Conservation (phyloP, 1,140 invertebrate species). For the Drosophila guanche region DNA sequence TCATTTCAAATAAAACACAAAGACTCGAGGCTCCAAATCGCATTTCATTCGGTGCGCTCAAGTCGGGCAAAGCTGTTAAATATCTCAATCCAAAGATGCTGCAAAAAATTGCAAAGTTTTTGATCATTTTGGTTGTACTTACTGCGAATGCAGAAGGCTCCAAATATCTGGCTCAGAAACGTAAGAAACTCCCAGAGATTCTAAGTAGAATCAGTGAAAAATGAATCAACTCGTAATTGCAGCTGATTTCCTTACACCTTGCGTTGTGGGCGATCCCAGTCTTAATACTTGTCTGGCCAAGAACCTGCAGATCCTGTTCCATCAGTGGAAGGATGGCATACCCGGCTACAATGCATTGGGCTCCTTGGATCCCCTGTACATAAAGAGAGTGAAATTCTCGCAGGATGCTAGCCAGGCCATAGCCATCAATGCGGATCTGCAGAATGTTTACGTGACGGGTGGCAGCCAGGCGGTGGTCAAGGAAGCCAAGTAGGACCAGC, state of each 20-base stretch:
- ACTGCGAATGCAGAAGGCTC: constrained; percentile 8
- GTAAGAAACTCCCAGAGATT: constrained; percentile 25
- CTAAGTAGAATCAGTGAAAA: neutral
- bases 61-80: constrained; percentile 13
- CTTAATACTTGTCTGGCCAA: constrained; percentile 49
- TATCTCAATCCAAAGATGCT: constrained; percentile 30
- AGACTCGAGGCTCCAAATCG: constrained; percentile 9
- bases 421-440: constrained; percentile 57
- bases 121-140: constrained; percentile 29
- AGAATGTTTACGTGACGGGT: constrained; percentile 54
- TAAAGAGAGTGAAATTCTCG: constrained; percentile 59
- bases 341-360: constrained; percentile 55
- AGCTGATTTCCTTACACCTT: constrained; percentile 63
- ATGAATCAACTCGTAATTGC: neutral
- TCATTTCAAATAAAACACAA: constrained; percentile 60
- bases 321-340: constrained; percentile 66
- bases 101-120: constrained; percentile 19
- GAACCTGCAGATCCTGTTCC: constrained; percentile 58
- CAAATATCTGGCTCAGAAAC: constrained; percentile 62
- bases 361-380: constrained; percentile 51
- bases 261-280: constrained; percentile 38
- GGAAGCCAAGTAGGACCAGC: constrained; percentile 40
- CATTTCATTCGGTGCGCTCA: constrained; percentile 42
- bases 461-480: constrained; percentile 31
- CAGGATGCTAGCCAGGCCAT: constrained; percentile 46